Conservation (phyloP, 2,113 vertebrate species). For the Austrofundulus limnaeus region DNA sequence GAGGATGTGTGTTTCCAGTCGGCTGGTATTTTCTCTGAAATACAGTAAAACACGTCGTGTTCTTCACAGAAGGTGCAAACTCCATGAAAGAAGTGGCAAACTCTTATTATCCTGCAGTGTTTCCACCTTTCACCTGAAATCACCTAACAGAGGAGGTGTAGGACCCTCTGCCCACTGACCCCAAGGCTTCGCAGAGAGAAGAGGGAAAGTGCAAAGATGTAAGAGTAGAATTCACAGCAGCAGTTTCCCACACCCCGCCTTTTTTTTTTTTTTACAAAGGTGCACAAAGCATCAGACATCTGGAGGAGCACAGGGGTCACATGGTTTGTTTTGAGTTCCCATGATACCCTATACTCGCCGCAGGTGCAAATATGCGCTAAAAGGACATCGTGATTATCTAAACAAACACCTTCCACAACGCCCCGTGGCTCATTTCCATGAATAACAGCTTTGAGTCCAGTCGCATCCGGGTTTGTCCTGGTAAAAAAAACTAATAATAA, state of each 20-base stretch:
- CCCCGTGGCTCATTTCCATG: background rate
- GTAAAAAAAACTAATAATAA: too few relatives aligned
- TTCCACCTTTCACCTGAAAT: constrained; percentile 23
- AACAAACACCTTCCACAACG: constrained; percentile 44
- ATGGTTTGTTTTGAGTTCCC: constrained; percentile 72
- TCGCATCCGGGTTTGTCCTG: background rate
- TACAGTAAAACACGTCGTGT: too few relatives aligned
- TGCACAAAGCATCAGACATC: constrained; percentile 37
- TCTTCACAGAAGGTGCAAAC: background rate
- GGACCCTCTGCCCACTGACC: constrained; percentile 61
- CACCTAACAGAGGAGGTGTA: constrained; percentile 68
- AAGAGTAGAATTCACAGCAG: constrained; percentile 11
- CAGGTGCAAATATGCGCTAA: constrained; percentile 70
- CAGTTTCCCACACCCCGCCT: background rate
- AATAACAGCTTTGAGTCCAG: background rate
- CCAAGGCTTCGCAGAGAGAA: constrained; percentile 48
- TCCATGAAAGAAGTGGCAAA: background rate
- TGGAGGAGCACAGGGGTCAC: constrained; percentile 52
- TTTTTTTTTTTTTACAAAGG: constrained; percentile 14
- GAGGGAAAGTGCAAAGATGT: constrained; percentile 7
- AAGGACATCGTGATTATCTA: constrained; percentile 3
- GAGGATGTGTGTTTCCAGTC: too few relatives aligned
- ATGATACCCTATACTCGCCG: constrained; percentile 72
- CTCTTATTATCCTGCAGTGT: background rate
- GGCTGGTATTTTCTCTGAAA: too few relatives aligned